Conservation (phyloP, 1,140 invertebrate genomes). For the Eciton burchellii region DNA sequence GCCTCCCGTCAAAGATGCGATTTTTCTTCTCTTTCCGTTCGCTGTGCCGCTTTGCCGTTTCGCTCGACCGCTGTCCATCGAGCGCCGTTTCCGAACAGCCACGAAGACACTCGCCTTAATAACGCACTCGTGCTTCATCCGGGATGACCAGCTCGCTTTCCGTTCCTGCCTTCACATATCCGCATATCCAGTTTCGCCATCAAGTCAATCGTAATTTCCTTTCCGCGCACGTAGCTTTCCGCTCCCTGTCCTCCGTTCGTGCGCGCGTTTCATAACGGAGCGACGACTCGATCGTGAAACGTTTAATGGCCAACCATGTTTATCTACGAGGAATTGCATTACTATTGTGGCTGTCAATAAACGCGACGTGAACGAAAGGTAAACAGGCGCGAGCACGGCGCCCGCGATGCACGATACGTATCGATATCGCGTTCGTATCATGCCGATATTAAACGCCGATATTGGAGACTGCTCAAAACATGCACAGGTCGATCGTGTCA, state of each 20-base stretch:
- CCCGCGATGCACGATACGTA: constrained; percentile 12
- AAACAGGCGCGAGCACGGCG: constrained; percentile 4
- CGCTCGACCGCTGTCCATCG: neutral
- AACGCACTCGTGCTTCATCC: constrained; percentile 3
- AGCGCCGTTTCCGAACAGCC: neutral
- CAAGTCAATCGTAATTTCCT: constrained; percentile 37
- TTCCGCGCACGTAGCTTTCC: constrained; percentile 40
- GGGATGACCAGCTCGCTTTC: neutral
- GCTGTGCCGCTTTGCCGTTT: neutral
- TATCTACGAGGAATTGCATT: constrained; percentile 28
- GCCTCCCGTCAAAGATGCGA: no score
- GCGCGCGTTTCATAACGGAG: neutral
- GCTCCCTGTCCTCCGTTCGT: neutral
- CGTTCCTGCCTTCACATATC: constrained; percentile 5
- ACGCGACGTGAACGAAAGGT: neutral
- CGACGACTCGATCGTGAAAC: constrained; percentile 18
- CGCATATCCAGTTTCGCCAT: constrained; percentile 14
- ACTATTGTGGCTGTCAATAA: constrained; percentile 15
- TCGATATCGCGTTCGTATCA: neutral
- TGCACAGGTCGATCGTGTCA: no score
- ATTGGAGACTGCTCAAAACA: neutral
- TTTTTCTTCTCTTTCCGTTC: constrained; percentile 3
- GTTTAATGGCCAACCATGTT: constrained; percentile 18
- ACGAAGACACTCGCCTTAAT: neutral
- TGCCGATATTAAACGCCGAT: constrained; percentile 2